Evolutionary conservation across 1,140 invertebrate genomes (phyloP), one percentile per base, ranked within the genome.

Genomic region (Batillaria attramentaria): DNA sequence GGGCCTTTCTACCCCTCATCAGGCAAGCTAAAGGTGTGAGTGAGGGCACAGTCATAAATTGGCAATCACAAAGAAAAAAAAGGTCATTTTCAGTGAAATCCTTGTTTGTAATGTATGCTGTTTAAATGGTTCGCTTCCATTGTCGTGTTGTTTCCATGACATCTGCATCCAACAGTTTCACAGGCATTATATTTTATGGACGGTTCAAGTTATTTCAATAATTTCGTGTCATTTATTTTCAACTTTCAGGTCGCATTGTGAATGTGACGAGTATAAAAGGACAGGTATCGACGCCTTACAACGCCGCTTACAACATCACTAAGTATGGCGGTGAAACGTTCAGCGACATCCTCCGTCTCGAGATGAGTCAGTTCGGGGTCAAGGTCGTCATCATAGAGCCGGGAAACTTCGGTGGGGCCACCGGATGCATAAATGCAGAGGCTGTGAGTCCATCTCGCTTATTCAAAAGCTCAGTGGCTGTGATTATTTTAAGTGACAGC

Each of bases 191-290:
- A 79, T 43, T 8, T 54, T 33, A 79, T 50, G 6, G 39, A n/a
- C n/a, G n/a, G n/a, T n/a, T n/a, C n/a, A n/a, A n/a, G n/a, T n/a
- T n/a, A n/a, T n/a, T n/a, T n/a, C n/a, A n/a, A n/a, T n/a, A n/a
- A n/a, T n/a, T n/a, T n/a, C n/a, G n/a, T n/a, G n/a, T n/a, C n/a
- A n/a, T n/a, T n/a, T n/a, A 1, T 37, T 41, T 16, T 60, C 46
- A 2, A 39, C 42, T 81, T 81, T 37, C 77, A 92, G 92, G 92
- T 60, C 93, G 96, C 83, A 91, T 98, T 65, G 94, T 97, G 31
- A 95, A 95, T 66, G 91, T 97, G 1, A 94, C 94, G 3, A 97
- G 96, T 86, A 95, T 97, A 84, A 97, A 96, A 89, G 94, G 95
- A 0, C 78, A 92, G 28, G 90, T 93, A 79, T 92, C 94, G 1